Base-by-base conservation (phyloP, 2,113 vertebrate genomes). In the Indicator indicator region DNA sequence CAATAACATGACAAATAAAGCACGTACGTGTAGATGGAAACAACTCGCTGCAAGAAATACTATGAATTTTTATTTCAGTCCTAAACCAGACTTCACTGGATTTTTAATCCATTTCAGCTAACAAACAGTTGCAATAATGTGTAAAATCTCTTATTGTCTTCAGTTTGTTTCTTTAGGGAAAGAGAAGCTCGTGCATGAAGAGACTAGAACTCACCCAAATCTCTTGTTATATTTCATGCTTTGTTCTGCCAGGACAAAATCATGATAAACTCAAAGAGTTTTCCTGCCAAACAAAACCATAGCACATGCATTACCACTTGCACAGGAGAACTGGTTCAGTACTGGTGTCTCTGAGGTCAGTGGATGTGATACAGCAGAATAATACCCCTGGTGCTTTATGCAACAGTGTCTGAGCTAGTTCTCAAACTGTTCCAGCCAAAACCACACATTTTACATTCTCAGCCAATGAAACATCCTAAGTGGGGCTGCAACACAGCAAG, bases 391-490 rank as follows among this genome's bases (percentile, higher is more conserved):
- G 75, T 0, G 2, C n/a, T 91, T 95, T 92, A 30, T 94, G 92
- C 76, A 96, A 88, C 56, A 81, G 48, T 24, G 86, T 88, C 80
- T 93, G 83, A 68, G 91, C 42, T 59, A 86, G 69, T 4, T 83
- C 27, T 88, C 72, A 65, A 86, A 54, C 3, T 2, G 90, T 14
- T 80, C 76, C 80, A 81, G 86, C 80, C 90, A 94, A 96, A 96
- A 93, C 96, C 96, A 93, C 95, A 91, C 38, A 76, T 64, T 83
- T 88, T 72, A 6, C 94, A 95, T 96, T 90, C 95, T 95, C 90
- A 96, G 92, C 92, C 95, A 96, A 96, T 96, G 92, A 96, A 96
- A 78, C 90, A 94, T 15, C 1, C 0, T 64, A 54, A 91, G 18
- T 6, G 13, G 24, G 38, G 54, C 62, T 88, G 44, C 33, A 78